A percentile compares a stretch with the other conserved stretches of the same genome.
phyloP scores from a whole-genome alignment of 2,797 vertebrate genomes.

The Odontamblyopus lacepedii region DNA sequence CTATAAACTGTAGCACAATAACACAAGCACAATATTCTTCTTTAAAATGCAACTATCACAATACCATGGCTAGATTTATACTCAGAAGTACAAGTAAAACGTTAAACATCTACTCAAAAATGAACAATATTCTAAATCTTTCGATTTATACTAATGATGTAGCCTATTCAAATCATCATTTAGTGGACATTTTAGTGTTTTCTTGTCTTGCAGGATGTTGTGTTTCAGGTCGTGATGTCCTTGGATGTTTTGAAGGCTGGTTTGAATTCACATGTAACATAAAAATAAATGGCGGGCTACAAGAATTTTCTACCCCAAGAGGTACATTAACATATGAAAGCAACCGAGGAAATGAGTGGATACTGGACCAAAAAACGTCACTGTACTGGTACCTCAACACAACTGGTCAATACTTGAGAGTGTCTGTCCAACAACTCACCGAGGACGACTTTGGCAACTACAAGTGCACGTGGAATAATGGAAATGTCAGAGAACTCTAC shows the following conservation, averaged over 20 bases:
- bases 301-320: rapidly evolving
- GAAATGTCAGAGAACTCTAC: rapidly evolving
- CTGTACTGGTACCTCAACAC: background rate
- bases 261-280: slow-evolving; percentile 8
- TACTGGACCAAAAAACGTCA: rapidly evolving
- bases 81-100: too few relatives aligned
- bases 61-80: too few relatives aligned
- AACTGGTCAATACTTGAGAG: background rate
- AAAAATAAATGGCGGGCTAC: rapidly evolving
- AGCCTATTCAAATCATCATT: too few relatives aligned
- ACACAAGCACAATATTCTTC: too few relatives aligned
- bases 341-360: rapidly evolving
- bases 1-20: too few relatives aligned
- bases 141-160: too few relatives aligned
- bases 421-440: background rate
- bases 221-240: rapidly evolving
- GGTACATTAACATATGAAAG: rapidly evolving
- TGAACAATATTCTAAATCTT: too few relatives aligned
- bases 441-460: rapidly evolving
- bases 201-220: slow-evolving; percentile 11
- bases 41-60: too few relatives aligned
- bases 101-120: too few relatives aligned
- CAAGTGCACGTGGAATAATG: rapidly evolving
- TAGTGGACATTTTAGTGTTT: background rate
- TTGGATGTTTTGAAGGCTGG: background rate